phyloP scores from a whole-genome alignment of 1,140 invertebrate genomes.

The Orchesella cincta region DNA sequence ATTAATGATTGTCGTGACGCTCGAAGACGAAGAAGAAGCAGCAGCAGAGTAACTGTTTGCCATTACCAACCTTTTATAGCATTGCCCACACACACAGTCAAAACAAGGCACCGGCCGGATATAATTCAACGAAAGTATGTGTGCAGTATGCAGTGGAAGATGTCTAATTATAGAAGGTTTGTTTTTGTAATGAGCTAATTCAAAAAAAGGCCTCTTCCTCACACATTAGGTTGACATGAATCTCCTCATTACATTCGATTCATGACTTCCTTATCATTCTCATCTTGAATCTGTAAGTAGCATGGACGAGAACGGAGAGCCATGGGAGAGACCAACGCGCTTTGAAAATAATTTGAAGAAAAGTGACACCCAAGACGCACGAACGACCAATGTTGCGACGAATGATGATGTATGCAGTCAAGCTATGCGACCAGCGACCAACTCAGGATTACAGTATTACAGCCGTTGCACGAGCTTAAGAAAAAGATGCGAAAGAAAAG shows the following conservation, averaged over 20 bases:
- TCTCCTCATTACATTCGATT: slow-evolving; percentile 11
- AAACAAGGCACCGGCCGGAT: neutral
- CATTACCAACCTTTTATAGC: neutral
- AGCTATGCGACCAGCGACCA: no score
- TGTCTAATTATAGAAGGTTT: slow-evolving; percentile 22
- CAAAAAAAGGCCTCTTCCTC: slow-evolving; percentile 26
- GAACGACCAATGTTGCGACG: no score
- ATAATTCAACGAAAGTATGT: neutral
- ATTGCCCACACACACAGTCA: neutral
- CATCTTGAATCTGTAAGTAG: neutral
- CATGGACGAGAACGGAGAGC: neutral
- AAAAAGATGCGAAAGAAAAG: no score
- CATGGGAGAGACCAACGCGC: neutral
- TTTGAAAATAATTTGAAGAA: neutral
- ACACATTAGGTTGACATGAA: slow-evolving; percentile 18
- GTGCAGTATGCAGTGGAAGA: neutral
- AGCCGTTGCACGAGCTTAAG: no score
- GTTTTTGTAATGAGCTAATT: neutral
- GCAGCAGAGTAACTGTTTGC: neutral
- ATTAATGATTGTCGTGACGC: neutral
- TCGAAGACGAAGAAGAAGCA: neutral
- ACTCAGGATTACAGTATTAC: no score
- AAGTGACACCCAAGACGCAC: neutral
- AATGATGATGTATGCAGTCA: no score
- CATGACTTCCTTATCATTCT: slow-evolving; percentile 16